These are phyloP conservation scores for Drosophila heteroneura DNA, from an alignment of 2,888 invertebrate genomes.

Conservation along the genomic window DNA sequence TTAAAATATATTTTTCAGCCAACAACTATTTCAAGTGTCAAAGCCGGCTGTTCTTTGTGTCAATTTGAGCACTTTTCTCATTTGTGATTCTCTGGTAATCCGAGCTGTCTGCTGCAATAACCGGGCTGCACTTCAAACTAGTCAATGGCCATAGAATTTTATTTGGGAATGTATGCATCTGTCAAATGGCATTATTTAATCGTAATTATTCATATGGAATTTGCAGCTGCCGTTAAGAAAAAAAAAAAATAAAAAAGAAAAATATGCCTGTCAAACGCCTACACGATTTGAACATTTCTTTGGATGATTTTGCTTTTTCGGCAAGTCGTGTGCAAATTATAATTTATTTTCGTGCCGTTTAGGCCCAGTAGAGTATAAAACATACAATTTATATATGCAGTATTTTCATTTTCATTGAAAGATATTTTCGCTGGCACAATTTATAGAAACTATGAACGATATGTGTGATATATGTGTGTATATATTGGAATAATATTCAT, in stretches of 20 bases:
- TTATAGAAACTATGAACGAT: slow-evolving; percentile 27
- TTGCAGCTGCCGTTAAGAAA: slow-evolving; percentile 47
- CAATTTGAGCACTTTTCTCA: slow-evolving; percentile 41
- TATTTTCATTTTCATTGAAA: slow-evolving; percentile 48
- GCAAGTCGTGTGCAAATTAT: slow-evolving; percentile 66
- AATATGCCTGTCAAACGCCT: slow-evolving; percentile 36
- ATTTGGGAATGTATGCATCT: slow-evolving; percentile 19
- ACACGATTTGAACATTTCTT: slow-evolving; percentile 27
- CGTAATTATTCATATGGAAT: slow-evolving; percentile 58
- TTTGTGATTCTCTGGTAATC: slow-evolving; percentile 36
- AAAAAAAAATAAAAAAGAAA: not conserved
- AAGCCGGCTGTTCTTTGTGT: slow-evolving; percentile 56
- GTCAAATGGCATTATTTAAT: slow-evolving; percentile 58
- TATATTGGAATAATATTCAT: not conserved
- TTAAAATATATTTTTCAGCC: slow-evolving; percentile 46
- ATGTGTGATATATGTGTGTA: not conserved
- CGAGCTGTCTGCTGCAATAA: slow-evolving; percentile 34
- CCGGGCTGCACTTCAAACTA: slow-evolving; percentile 38
- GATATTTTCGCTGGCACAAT: slow-evolving; percentile 38
- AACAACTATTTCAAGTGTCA: slow-evolving; percentile 55
- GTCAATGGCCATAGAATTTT: slow-evolving; percentile 10
- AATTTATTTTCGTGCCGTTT: slow-evolving; percentile 49
- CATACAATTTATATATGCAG: slow-evolving; percentile 5
- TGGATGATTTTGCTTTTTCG: slow-evolving; percentile 25
- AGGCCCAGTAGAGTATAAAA: slow-evolving; percentile 28